Evolutionary conservation across 1,140 invertebrate genomes (phyloP).

Genomic region (Macrosteles quadrilineatus): DNA sequence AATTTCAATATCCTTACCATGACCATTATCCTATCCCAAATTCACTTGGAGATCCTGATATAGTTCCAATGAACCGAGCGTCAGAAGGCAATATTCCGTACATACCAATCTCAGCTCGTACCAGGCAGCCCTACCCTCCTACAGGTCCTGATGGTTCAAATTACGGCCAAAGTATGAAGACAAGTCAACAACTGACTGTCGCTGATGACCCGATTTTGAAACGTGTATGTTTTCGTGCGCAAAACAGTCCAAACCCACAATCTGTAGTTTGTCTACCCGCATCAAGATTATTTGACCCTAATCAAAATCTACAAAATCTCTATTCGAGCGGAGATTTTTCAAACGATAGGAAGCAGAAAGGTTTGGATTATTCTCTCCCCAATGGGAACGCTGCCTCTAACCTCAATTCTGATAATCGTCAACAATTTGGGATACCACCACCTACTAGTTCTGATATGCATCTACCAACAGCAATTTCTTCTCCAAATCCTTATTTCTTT

Average conservation of each 20-base stretch:
- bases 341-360: neutral
- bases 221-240: constrained; percentile 17
- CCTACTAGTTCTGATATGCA: constrained; percentile 26
- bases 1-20: constrained; percentile 45
- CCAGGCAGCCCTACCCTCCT: neutral
- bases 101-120: neutral
- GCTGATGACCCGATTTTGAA: constrained; percentile 15
- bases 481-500: constrained; percentile 36
- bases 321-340: neutral
- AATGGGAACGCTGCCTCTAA: neutral
- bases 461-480: constrained; percentile 37
- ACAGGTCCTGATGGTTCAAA: constrained; percentile 22
- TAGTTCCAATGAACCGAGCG: neutral
- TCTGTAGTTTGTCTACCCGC: neutral
- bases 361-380: neutral
- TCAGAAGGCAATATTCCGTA: neutral
- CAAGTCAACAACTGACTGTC: constrained; percentile 27
- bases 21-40: neutral
- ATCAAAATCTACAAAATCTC: neutral
- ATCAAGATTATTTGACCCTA: neutral
- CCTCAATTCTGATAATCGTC: neutral
- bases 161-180: constrained; percentile 8
- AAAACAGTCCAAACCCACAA: neutral
- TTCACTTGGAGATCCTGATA: neutral
- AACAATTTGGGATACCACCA: constrained; percentile 5